Evolutionary conservation across 2,888 invertebrate genomes (phyloP), one percentile per base, ranked within the genome.

Genomic region (Amphiduros pacificus): DNA sequence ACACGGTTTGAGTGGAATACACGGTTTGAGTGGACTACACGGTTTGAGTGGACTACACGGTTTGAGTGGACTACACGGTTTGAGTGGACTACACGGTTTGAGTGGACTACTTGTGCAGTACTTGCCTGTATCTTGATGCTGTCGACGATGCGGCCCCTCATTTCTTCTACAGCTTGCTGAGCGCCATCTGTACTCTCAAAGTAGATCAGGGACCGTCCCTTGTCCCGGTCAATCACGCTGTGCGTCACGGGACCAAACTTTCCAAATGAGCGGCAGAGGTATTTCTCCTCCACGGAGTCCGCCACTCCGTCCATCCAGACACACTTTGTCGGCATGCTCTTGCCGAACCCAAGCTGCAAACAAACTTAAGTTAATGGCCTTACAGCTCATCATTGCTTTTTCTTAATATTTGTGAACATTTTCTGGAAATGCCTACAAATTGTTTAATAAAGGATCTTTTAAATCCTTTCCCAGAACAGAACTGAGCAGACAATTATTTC

Each of bases 241-340:
- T 91, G 89, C 66, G 87, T 87, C 59, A 93, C 89, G 59, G 87
- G 87, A 63, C 93, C 93, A 82, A 89, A 92, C 65, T 90, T 88
- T 73, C 88, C 87, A 82, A 93, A 92, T 81, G 92, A 91, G 70
- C 89, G 87, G 75, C 87, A 88, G 76, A 96, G 88, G 86, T 92
- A 91, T 82, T 93, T 93, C 80, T 96, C 95, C 64, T 91, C 91
- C 65, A 91, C 89, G 75, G 89, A 89, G 74, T 94, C 94, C 71
- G 89, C 84, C 61, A 88, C 83, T 65, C 94, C 94, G 81, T 94
- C 95, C 73, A 97, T 89, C 96, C 96, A 97, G 53, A 97, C 93
- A 84, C 94, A 94, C 75, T 91, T 91, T 67, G 95, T 95, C 60
- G 94, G 93, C 88, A 96, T 93, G 61, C 94, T 94, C 84, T 95